Evolutionary conservation across 2,113 vertebrate genomes (phyloP), one percentile per base, ranked within the genome.

Genomic region (Thalassoma bifasciatum): DNA sequence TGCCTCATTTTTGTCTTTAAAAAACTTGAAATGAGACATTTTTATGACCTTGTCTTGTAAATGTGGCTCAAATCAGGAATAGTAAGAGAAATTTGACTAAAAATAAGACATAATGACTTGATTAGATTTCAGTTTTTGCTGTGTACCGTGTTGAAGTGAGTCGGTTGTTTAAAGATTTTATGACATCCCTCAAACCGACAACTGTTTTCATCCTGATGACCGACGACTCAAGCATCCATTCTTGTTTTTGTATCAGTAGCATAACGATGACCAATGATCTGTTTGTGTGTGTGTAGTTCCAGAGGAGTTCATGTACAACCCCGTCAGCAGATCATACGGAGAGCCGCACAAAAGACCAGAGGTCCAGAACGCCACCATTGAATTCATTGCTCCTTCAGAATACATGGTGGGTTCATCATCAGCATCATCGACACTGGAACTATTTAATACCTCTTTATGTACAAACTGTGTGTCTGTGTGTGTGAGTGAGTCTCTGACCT

Each of bases 371-470:
- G 94, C 97, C 76, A 98, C 97, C 58, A 96, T 99, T 78, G 98
- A 99, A 81, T 99, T 99, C 82, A 99, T 99, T 89, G 98, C 98
- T 83, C 97, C 98, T 71, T 98, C 98, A 85, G 97, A 99, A 91
- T 99, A 99, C 84, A 99, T 99, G 97, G 98, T 98, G 88, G 13
- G 76, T 46, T 53, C 30, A 30, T 53, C 30, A 30, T 22, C 1
- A 17, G 1, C 46, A 21, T 22, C 5, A n/a, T 12, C 3, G 16
- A 46, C 12, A 0, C 6, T 14, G 1, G 10, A 59, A 22, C 9
- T 12, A 7, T 53, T 24, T 24, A 22, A 17, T 11, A 22, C n/a
- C n/a, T 17, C 40, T 57, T 30, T 24, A 63, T n/a, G n/a, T n/a
- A n/a, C n/a, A n/a, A n/a, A n/a, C n/a, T 16, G 9, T 13, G 42